Evolutionary conservation across 92 coral and sea anemone species (phyloP).

Genomic region (Epizoanthus fatuus): DNA sequence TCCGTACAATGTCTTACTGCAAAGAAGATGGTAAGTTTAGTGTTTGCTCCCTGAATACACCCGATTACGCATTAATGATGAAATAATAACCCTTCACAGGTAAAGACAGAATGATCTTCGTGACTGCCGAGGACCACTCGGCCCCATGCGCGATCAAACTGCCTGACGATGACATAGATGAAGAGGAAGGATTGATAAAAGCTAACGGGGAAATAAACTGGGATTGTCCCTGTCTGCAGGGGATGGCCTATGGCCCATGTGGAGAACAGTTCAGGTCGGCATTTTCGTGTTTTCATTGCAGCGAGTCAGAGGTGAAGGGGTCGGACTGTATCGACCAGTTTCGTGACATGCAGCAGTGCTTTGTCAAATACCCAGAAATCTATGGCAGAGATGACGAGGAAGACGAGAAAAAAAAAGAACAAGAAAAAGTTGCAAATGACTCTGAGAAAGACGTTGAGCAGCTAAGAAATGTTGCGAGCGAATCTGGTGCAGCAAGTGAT

Average conservation of each 20-base stretch:
- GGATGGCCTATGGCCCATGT: constrained; percentile 99
- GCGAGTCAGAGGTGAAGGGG: constrained; percentile 95
- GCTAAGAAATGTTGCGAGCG: not conserved
- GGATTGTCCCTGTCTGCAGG: constrained; percentile 99
- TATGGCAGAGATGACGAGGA: constrained; percentile 94
- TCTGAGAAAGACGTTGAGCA: constrained; percentile 19
- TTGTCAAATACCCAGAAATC: constrained; percentile 91
- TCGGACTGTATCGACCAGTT: constrained; percentile 96
- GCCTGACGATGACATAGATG: constrained; percentile 90
- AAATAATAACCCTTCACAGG: constrained; percentile 61
- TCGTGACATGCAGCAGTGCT: constrained; percentile 96
- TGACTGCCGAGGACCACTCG: constrained; percentile 93
- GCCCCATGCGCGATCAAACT: constrained; percentile 75
- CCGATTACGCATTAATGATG: not conserved
- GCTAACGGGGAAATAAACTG: constrained; percentile 98
- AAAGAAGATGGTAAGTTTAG: constrained; percentile 87
- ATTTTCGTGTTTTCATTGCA: constrained; percentile 96
- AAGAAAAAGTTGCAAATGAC: constrained; percentile 19
- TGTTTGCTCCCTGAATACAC: no score
- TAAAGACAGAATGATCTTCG: constrained; percentile 95
- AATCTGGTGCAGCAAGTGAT: not conserved
- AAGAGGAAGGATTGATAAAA: constrained; percentile 95
- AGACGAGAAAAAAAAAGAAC: constrained; percentile 46
- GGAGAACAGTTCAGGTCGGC: constrained; percentile 95
- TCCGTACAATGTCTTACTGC: constrained; percentile 94